Evolutionary conservation across 92 coral and sea anemone genomes (phyloP), one percentile per base, ranked within the genome.

Genomic region (Muricea muricata): DNA sequence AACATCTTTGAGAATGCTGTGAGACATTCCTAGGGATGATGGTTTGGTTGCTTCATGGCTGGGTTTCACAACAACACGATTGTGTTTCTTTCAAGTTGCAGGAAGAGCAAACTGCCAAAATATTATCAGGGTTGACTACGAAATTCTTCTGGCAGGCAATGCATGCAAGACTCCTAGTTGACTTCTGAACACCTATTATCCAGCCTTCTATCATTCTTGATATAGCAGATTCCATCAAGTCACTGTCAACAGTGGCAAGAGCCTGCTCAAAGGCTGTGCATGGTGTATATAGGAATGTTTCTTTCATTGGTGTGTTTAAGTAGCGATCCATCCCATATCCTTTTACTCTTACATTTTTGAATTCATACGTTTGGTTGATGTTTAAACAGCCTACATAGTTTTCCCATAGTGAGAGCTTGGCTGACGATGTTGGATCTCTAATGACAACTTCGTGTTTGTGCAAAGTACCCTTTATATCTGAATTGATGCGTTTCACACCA

Each of bases 251-350:
- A 32, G 21, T 78, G 46, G 55, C 61, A 45, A 81, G 86, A 31
- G 50, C 33, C 78, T 72, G 56, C 75, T 81, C 24, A 34, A 67
- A 67, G 65, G 86, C 40, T 45, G 24, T 78, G 35, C 86, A 81
- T 17, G 60, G 77, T 42, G 69, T 66, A 60, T 42, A 47, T 21
- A 39, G 2, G 79, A 81, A 81, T 20, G 86, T 70, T 30, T 81
- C 86, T 28, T 81, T 81, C 52, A 81, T 66, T 63, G 78, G 69
- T 35, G 86, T 80, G 75, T 41, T 41, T 37, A 65, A 42, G 77
- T 54, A 80, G 58, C 39, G 61, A 54, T 65, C 29, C 48, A 48
- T 80, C 55, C 35, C 31, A 18, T 60, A 35, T 80, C 85, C 74
- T 80, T 80, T 65, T 28, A 61, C 55, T 45, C 75, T 58, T 63